Evolutionary conservation across 1,140 invertebrate species (phyloP), one percentile per base, ranked within the genome.

Genomic region (Penaeus vannamei): DNA sequence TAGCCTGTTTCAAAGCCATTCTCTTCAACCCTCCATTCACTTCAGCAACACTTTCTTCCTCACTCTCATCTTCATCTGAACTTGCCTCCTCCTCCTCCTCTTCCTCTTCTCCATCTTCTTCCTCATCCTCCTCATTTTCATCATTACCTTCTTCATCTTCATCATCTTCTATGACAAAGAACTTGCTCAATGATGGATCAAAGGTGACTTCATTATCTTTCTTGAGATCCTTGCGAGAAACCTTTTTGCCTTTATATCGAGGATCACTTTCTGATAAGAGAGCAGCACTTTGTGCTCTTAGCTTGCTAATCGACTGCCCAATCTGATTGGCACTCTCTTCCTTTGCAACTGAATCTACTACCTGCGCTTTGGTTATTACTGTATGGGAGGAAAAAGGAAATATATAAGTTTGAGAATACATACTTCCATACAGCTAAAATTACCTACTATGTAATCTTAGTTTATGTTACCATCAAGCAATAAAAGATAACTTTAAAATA

Each of bases 231-330:
- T 83, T 72, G 36, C 86, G 79, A n/a, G 72, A 32, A 8, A 87
- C 80, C 60, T 82, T 87, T 42, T 87, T 87, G 60, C 86, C 86
- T 14, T 59, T 87, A 61, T 87, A 87, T 23, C 86, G 79, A 29
- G 86, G 86, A 29, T 87, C 86, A 32, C 53, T 82, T 14, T 81
- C 86, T 19, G 36, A 23, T 29, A 82, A 64, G 26, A 72, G 46
- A 29, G 86, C 86, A 32, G 86, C 86, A 61, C 80, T 81, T n/a
- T 77, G 66, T 3, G 86, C 86, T 59, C 86, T 19, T 12, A 87
- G 86, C 26, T 87, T 87, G 60, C 79, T 87, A 12, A 83, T 26
- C 29, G 79, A 8, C 3, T 83, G 79, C 23, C 72, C 61, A 29
- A 19, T 36, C 8, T 26, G 3, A n/a, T 82, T 61, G 22, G 60